These are phyloP conservation scores for Micrasema longulum DNA, from an alignment of 1,140 invertebrate species.

Conservation along the genomic window DNA sequence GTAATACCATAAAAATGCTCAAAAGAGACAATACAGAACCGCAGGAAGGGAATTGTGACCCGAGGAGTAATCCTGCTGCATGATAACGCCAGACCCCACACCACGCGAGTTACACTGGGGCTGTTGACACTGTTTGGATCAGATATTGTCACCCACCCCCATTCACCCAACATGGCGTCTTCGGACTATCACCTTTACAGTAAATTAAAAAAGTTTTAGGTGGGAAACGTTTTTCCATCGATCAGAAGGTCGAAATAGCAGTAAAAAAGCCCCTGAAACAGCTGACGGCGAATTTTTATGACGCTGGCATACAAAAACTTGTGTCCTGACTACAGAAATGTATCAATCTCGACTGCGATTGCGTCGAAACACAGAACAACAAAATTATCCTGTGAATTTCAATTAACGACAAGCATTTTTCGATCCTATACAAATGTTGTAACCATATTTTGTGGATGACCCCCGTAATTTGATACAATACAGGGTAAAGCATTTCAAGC, in stretches of 20 bases:
- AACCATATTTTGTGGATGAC: too few relatives aligned
- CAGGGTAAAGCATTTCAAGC: too few relatives aligned
- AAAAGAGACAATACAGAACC: conserved; percentile 21
- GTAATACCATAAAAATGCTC: conserved; percentile 23
- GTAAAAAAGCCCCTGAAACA: conserved; percentile 7
- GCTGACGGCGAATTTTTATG: too few relatives aligned
- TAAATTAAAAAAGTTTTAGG: conserved; percentile 27
- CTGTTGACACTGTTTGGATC: conserved; percentile 16
- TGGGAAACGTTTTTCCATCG: conserved; percentile 13
- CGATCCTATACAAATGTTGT: too few relatives aligned
- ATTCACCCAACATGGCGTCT: conserved; percentile 12
- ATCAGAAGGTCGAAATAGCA: conserved; percentile 6
- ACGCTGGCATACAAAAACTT: conserved; percentile 6
- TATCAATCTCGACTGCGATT: too few relatives aligned
- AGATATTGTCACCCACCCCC: too few relatives aligned
- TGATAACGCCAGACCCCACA: conserved; percentile 14
- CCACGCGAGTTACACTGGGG: conserved; percentile 15
- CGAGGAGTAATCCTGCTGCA: conserved; percentile 22
- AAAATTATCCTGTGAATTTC: too few relatives aligned
- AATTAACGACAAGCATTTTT: too few relatives aligned
- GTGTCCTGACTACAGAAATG: conserved; percentile 5
- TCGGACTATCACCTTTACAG: conserved; percentile 11
- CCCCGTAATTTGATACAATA: too few relatives aligned
- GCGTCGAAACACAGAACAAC: too few relatives aligned
- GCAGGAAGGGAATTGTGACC: conserved; percentile 8